Percentiles rank a stretch among this genome's conserved stretches.
Evolutionary conservation across 2,113 vertebrate genomes (phyloP).

Genomic region (Pterophyllum scalare): DNA sequence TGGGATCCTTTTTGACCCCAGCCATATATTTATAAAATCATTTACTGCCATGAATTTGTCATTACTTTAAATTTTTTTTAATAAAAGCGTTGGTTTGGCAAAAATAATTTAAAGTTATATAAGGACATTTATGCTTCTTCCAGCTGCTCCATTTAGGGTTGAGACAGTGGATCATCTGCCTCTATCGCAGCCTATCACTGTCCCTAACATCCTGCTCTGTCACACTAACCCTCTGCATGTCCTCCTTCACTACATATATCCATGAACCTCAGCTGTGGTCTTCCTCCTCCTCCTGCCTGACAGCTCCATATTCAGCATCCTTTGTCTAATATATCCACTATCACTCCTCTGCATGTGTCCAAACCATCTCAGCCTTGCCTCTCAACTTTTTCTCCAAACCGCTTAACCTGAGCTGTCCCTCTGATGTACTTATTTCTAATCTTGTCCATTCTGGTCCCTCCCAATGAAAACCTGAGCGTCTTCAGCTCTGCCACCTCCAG

Average conservation of each 20-base stretch:
- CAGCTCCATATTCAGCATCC: not conserved
- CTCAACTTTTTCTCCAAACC: not conserved
- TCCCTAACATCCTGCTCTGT: not conserved
- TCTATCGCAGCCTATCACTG: not conserved
- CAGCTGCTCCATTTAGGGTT: not conserved
- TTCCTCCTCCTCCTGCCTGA: not conserved
- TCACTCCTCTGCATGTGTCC: not conserved
- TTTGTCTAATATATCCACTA: not conserved
- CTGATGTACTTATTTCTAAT: not conserved
- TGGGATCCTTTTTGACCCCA: not conserved
- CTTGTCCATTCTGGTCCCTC: not conserved
- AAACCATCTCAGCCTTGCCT: not conserved
- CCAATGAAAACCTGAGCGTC: not conserved
- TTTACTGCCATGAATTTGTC: not conserved
- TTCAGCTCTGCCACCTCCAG: not conserved
- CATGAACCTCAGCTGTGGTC: not conserved
- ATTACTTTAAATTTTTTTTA: not conserved
- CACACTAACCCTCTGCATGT: not conserved
- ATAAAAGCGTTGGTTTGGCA: not conserved
- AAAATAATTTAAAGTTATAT: not conserved
- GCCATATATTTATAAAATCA: not conserved
- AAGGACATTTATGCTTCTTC: not conserved
- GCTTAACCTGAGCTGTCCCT: not conserved
- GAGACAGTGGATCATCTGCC: not conserved
- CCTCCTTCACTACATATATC: not conserved